A percentile compares a stretch with the other conserved stretches of the same genome.
phyloP scores from a whole-genome alignment of 2,888 invertebrate genomes.

The Dasypogon diadema region DNA sequence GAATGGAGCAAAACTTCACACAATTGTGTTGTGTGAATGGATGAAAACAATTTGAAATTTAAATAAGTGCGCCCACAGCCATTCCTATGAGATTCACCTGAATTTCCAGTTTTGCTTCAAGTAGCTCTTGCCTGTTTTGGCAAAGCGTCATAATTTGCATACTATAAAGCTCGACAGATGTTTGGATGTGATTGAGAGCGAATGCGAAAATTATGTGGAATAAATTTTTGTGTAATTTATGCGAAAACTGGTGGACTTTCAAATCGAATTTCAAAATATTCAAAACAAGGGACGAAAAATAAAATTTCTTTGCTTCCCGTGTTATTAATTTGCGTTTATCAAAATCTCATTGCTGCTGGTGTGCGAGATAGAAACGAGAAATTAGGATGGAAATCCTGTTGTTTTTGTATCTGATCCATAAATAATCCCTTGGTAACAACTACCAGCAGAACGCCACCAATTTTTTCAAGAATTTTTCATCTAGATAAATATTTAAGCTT shows the following conservation, averaged over 20 bases:
- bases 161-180: neutral
- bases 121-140: neutral
- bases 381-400: no score
- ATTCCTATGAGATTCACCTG: conserved; percentile 9
- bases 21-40: neutral
- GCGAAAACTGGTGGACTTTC: neutral
- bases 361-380: no score
- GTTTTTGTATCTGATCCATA: no score
- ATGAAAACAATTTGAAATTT: conserved; percentile 2
- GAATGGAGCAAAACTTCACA: no score
- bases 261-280: no score
- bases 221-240: neutral
- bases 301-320: neutral
- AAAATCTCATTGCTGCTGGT: no score
- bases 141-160: neutral
- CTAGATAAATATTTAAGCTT: no score
- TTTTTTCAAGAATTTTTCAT: no score
- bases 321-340: neutral
- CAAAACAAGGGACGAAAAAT: no score
- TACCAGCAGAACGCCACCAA: no score
- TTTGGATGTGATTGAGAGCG: neutral
- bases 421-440: no score
- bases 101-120: neutral
- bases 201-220: neutral
- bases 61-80: conserved; percentile 3